Conservation (phyloP, 2,797 vertebrate genomes). For the Pangasius sanitwongsei region DNA sequence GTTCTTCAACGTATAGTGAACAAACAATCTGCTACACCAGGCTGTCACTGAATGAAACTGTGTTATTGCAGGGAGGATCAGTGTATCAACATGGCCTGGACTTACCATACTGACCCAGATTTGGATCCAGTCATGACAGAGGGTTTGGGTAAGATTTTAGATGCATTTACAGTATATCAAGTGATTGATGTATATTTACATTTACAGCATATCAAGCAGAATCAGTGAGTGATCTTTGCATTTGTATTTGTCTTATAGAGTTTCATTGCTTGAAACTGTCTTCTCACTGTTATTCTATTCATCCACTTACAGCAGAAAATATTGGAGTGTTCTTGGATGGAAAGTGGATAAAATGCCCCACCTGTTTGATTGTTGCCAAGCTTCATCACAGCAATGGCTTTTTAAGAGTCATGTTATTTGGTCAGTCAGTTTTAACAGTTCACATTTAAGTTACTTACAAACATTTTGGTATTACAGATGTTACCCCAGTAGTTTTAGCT, state of each 20-base stretch:
- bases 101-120: neutral
- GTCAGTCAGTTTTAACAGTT: constrained; percentile 39
- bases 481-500: neutral
- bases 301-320: constrained; percentile 13
- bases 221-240: neutral
- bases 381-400: neutral
- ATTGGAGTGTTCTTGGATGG: constrained; percentile 37
- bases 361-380: constrained; percentile 41
- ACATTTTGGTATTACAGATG: neutral
- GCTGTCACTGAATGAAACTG: neutral
- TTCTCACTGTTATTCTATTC: neutral
- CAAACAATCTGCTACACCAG: no score
- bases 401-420: constrained; percentile 28
- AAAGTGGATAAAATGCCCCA: constrained; percentile 37
- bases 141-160: constrained; percentile 19
- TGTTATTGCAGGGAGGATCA: constrained; percentile 33
- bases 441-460: neutral
- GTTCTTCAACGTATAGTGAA: neutral
- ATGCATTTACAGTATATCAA: neutral
- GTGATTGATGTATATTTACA: no score
- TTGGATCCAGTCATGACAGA: constrained; percentile 21
- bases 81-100: constrained; percentile 6
- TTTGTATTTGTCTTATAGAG: neutral
- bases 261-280: neutral
- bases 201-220: neutral